Base-by-base conservation (phyloP, 2,797 vertebrate genomes). In the Acrocephalus scirpaceus region DNA sequence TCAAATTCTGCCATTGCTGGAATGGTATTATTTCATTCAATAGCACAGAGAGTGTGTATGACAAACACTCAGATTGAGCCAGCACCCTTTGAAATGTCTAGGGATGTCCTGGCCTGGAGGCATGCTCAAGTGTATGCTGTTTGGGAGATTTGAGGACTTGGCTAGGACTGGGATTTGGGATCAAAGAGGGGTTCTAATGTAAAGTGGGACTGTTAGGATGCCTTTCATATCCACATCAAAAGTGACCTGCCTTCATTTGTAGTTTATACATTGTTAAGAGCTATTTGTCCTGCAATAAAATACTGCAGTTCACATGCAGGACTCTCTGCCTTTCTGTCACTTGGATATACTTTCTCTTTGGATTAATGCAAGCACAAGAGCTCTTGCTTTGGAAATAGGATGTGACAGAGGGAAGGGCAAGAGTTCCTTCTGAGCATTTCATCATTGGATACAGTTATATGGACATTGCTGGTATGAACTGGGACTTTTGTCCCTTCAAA, bases 51-150 rank as follows among this genome's bases (percentile, higher is more conserved):
- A 61, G 22, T 20, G 7, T 25, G 3, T 21, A 17, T 64, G 54
- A 16, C 18, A 91, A 57, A 42, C 19, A 16, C 34, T 70, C 30
- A 36, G 7, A 19, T 1, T 29, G 61, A 26, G 54, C 20, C 40
- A 47, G 53, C 5, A 9, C 30, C 13, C 44, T 36, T 34, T 64
- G 58, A 62, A 75, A 5, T 4, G 5, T 15, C 34, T 32, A 15
- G 13, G 36, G 26, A 57, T 38, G 26, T 21, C 34, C 47, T 40
- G 75, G 42, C 23, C 20, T 61, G 50, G 50, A 45, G 20, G 32
- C 26, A 6, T 5, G 5, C 38, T 81, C 34, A 58, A 47, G 11
- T 23, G 17, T 19, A 16, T 0, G 0, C 54, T 71, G 18, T 13
- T n/a, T 34, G 71, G 34, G 34, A 90, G 56, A 82, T 17, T 0